phyloP scores from a whole-genome alignment of 2,797 vertebrate genomes.

The Botia almorhae region DNA sequence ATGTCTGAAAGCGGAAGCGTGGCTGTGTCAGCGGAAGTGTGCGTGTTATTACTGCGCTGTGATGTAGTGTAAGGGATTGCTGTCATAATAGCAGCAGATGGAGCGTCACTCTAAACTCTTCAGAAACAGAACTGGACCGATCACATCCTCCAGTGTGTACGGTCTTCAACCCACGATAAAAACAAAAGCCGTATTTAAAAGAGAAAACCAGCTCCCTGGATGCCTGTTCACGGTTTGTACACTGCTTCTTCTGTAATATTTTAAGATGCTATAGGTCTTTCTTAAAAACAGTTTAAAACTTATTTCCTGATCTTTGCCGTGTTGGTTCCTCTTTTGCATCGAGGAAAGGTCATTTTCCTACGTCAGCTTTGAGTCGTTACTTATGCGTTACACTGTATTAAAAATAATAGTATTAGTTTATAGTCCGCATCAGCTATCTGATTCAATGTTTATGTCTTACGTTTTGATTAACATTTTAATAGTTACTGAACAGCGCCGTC shows the following conservation, averaged over 20 bases:
- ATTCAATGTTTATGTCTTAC: background rate
- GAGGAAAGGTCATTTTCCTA: background rate
- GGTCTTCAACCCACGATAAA: background rate
- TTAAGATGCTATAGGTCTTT: no score
- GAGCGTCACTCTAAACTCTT: background rate
- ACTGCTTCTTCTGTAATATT: background rate
- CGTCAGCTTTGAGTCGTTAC: background rate
- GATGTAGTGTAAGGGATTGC: background rate
- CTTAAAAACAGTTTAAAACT: background rate
- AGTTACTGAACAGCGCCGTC: background rate
- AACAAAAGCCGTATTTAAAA: background rate
- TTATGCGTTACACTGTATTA: background rate
- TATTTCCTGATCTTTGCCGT: background rate
- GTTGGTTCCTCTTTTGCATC: background rate
- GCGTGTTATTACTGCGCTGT: constrained; percentile 23
- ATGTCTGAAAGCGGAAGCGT: constrained; percentile 10
- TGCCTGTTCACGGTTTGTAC: background rate
- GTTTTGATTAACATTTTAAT: background rate
- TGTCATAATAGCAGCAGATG: constrained; percentile 25
- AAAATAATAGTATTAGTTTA: background rate
- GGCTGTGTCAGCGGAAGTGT: constrained; percentile 7
- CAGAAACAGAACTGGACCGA: background rate
- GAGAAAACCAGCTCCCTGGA: background rate
- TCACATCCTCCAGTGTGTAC: background rate
- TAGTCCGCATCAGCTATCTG: background rate